Evolutionary conservation across 2,797 vertebrate species (phyloP), one percentile per base, ranked within the genome.

Genomic region (Pantherophis vulpinus): DNA sequence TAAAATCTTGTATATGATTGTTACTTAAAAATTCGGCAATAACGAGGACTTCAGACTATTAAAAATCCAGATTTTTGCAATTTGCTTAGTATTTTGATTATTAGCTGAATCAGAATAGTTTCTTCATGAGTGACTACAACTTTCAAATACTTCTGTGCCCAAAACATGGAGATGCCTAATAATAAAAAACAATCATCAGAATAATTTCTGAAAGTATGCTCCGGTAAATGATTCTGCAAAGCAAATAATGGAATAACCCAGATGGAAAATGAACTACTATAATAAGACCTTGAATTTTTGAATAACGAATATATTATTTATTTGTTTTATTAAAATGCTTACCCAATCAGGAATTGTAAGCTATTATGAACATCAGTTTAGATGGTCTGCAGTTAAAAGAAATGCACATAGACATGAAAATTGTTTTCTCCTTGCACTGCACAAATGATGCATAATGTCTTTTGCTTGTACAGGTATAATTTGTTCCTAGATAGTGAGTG

Each of bases 21-120:
- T 94, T 7, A 60, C 93, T 94, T 66, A 94, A 95, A 18, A 95
- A 1, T 20, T 92, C 29, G 42, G 37, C 18, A 61, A 2, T 92
- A 83, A 90, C 59, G 90, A 89, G 54, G 74, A 3, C 20, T 0
- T 91, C 47, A 90, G 8, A 89, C 90, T 95, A 47, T 87, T 0
- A 63, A 55, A 88, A 47, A 7, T 51, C 54, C 58, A 92, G n/a
- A 55, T 25, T 18, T 5, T 94, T 91, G 25, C 11, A 5, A 18
- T 32, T 1, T 63, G 51, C 0, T 37, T 89, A 91, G 29, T n/a
- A 93, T 54, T 70, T 86, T 86, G 32, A 13, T 29, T 86, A 32
- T 60, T 86, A 88, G 51, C n/a, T 58, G 20, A 91, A 1, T 91
- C 29, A 32, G n/a, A 51, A 58, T 58, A 88, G 29, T 54, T 55